phyloP scores from a whole-genome alignment of 2,113 vertebrate species.

The rat (Rattus norvegicus) region DNA sequence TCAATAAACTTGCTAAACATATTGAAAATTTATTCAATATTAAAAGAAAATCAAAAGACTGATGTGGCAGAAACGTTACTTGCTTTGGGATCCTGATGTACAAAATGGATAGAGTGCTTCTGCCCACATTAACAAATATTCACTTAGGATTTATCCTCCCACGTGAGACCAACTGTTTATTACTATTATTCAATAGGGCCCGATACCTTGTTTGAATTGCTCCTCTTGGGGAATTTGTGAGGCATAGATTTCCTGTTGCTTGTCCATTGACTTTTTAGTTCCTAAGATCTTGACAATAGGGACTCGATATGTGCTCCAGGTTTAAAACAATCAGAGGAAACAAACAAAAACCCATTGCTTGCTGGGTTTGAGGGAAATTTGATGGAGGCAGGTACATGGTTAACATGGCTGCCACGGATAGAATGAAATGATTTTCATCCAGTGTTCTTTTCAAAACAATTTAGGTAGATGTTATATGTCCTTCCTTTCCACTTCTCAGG shows the following conservation, averaged over 20 bases:
- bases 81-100: not conserved
- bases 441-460: not conserved
- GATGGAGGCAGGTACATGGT: not conserved
- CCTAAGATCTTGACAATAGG: slow-evolving; percentile 53
- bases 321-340: slow-evolving; percentile 58
- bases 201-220: not conserved
- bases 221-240: slow-evolving; percentile 43
- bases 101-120: not conserved
- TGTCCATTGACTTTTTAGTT: slow-evolving; percentile 69
- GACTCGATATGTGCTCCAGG: slow-evolving; percentile 43
- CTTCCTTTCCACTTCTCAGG: not conserved
- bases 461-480: not conserved
- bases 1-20: not conserved
- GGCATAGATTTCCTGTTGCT: slow-evolving; percentile 67
- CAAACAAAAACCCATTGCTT: slow-evolving; percentile 38
- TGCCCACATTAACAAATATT: not conserved
- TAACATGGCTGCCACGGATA: not conserved
- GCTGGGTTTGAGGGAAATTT: slow-evolving; percentile 57
- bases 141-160: not conserved
- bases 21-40: not conserved
- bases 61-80: not conserved
- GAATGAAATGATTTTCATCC: slow-evolving; percentile 27
- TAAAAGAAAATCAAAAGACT: not conserved
- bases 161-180: not conserved
- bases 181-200: not conserved